Evolutionary conservation across 2,113 vertebrate genomes (phyloP).

Genomic region (Hemiprocne comata): DNA sequence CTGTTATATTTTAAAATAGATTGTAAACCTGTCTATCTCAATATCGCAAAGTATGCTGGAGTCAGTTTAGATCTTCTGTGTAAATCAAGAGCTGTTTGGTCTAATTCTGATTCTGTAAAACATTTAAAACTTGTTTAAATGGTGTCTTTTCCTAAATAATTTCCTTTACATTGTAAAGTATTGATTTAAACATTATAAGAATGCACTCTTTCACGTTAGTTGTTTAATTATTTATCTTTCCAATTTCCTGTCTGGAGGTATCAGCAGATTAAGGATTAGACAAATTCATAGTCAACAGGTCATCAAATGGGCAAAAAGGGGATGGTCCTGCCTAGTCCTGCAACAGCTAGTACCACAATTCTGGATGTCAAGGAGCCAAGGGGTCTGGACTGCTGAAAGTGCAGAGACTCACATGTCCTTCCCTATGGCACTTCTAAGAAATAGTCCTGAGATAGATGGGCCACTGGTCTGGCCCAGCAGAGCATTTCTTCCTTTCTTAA

Average conservation of each 20-base stretch:
- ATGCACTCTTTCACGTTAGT: background rate
- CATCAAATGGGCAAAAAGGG: background rate
- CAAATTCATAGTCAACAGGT: background rate
- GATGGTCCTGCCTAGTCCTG: background rate
- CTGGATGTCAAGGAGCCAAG: background rate
- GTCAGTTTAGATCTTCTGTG: background rate
- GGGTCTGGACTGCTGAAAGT: background rate
- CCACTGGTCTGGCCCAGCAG: background rate
- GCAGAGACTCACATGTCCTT: rapidly evolving
- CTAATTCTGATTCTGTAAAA: background rate
- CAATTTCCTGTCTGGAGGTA: background rate
- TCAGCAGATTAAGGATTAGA: background rate
- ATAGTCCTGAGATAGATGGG: background rate
- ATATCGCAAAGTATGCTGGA: background rate
- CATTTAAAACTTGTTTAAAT: background rate
- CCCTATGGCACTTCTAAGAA: background rate
- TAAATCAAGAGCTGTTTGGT: background rate
- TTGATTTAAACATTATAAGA: background rate
- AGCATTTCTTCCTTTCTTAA: background rate
- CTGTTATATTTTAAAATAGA: background rate
- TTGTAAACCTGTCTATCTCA: background rate
- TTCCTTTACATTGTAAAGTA: background rate
- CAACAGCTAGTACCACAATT: background rate
- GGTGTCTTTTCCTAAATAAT: background rate
- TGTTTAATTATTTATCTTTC: background rate